Conservation (phyloP, 1,140 invertebrate genomes). For the Lepidostoma basale region DNA sequence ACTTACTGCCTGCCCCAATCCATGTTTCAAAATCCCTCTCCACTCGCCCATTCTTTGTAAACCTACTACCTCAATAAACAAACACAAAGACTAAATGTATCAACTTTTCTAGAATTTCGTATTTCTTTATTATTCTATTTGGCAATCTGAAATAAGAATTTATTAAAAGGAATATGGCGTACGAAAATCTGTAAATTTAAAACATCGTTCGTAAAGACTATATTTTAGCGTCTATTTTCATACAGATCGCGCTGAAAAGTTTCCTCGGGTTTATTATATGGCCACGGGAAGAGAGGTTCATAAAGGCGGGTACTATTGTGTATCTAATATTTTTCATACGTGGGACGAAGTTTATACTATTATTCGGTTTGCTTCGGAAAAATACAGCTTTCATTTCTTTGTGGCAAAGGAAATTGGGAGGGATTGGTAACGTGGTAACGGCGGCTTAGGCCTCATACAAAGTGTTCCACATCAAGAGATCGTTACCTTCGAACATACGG, state of each 20-base stretch:
- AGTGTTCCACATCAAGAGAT: conserved; percentile 11
- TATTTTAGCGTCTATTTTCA: background rate
- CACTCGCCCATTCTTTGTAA: too few relatives aligned
- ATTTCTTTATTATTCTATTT: too few relatives aligned
- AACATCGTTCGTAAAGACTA: background rate
- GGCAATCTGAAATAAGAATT: too few relatives aligned
- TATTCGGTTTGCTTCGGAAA: too few relatives aligned
- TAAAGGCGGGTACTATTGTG: background rate
- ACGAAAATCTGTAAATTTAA: background rate
- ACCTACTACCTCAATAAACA: too few relatives aligned
- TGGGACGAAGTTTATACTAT: conserved; percentile 11
- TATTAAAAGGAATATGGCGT: too few relatives aligned
- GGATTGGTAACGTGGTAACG: conserved; percentile 16
- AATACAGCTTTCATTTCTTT: too few relatives aligned
- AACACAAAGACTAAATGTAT: too few relatives aligned
- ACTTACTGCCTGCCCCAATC: too few relatives aligned
- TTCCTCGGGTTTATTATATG: background rate
- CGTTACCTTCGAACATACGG: too few relatives aligned
- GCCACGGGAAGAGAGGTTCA: background rate
- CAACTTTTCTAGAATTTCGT: too few relatives aligned
- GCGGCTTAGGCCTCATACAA: background rate
- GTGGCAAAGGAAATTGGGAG: conserved; percentile 6
- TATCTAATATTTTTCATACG: conserved; percentile 4
- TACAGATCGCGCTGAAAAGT: background rate
- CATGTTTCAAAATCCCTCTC: too few relatives aligned